Conservation (phyloP, 2,888 invertebrate genomes). For the Tricholauxania praeusta region DNA sequence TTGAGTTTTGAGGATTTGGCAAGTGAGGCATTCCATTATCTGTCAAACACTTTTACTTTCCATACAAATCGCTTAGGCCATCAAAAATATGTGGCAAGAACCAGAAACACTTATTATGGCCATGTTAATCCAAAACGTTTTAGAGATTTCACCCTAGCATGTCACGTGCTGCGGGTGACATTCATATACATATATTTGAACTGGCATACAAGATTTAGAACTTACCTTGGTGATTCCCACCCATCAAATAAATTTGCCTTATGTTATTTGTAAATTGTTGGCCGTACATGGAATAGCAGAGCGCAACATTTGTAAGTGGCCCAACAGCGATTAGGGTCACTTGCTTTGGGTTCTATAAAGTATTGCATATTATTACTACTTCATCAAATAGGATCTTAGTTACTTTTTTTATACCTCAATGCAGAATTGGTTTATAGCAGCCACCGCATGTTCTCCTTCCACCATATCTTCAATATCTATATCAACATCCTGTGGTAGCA, state of each 20-base stretch:
- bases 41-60: no score
- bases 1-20: no score
- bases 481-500: constrained; percentile 67
- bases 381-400: neutral
- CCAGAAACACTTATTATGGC: no score
- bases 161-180: no score
- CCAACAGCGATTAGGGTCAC: constrained; percentile 77
- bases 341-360: constrained; percentile 68
- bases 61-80: no score
- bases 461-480: constrained; percentile 68
- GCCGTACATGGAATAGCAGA: constrained; percentile 78
- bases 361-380: neutral
- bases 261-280: constrained; percentile 72
- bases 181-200: no score
- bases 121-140: no score
- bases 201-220: neutral
- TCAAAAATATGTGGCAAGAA: no score
- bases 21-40: no score
- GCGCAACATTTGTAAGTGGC: constrained; percentile 83
- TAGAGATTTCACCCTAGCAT: no score
- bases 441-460: constrained; percentile 72
- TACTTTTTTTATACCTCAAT: constrained; percentile 66
- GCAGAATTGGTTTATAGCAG: constrained; percentile 73
- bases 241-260: constrained; percentile 81
- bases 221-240: constrained; percentile 78